Conservation (phyloP, 2,888 invertebrate genomes). For the Abrostola triplasia region DNA sequence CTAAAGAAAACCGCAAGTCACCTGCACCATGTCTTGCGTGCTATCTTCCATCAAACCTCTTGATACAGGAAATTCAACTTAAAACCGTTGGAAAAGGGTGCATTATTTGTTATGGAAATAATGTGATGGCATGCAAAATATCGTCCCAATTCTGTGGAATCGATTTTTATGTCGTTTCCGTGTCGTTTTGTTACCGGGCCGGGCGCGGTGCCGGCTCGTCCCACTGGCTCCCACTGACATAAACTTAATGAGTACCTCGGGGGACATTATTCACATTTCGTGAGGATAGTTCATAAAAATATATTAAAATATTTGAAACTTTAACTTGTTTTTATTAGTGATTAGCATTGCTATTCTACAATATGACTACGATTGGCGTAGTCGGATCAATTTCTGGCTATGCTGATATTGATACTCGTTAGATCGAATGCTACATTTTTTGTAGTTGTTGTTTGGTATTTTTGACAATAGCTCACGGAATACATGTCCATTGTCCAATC, state of each 20-base stretch:
- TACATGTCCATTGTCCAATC: constrained; percentile 3
- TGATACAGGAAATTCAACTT: constrained; percentile 29
- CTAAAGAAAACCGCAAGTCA: constrained; percentile 46
- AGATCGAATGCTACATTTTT: background rate
- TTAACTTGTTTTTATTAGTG: constrained; percentile 14
- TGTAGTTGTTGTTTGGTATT: constrained; percentile 8
- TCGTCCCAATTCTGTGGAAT: constrained; percentile 68
- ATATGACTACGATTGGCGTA: too few species aligned
- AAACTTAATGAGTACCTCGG: constrained; percentile 30
- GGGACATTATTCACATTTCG: constrained; percentile 37
- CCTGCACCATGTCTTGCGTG: constrained; percentile 60
- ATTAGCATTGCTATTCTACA: constrained; percentile 19
- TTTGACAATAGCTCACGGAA: constrained; percentile 13
- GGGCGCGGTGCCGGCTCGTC: constrained; percentile 57
- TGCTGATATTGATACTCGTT: background rate
- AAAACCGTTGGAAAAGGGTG: constrained; percentile 25
- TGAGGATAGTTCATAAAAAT: constrained; percentile 32
- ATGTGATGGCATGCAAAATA: constrained; percentile 52
- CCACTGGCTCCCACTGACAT: constrained; percentile 43
- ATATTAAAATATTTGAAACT: constrained; percentile 7
- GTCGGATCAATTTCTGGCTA: too few species aligned
- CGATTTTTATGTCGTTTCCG: constrained; percentile 73
- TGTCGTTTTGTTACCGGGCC: constrained; percentile 50
- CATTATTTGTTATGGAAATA: constrained; percentile 20
- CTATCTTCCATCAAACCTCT: constrained; percentile 46